Conservation (phyloP, 2,113 vertebrate genomes). For the Columba janthina region DNA sequence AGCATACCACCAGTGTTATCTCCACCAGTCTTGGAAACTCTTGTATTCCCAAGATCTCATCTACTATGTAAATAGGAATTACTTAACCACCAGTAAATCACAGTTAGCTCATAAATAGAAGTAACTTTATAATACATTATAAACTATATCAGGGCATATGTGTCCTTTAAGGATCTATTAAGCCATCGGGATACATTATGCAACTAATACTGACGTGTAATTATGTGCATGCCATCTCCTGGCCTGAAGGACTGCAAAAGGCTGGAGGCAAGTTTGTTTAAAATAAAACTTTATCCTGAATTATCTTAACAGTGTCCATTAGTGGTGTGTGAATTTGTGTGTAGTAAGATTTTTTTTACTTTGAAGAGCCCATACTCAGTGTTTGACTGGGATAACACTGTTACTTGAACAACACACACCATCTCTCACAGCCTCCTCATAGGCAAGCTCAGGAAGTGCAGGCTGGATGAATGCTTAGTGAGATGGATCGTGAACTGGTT, state of each 20-base stretch:
- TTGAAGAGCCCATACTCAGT: too few species aligned
- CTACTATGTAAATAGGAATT: neutral
- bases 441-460: too few species aligned
- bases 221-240: neutral
- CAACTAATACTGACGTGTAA: neutral
- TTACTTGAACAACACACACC: too few species aligned
- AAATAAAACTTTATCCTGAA: neutral
- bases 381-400: too few species aligned
- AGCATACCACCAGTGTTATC: neutral
- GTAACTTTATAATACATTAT: neutral
- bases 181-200: neutral
- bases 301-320: neutral
- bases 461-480: too few species aligned
- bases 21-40: constrained; percentile 3
- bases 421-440: too few species aligned
- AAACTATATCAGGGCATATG: neutral
- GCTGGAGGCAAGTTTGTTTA: neutral
- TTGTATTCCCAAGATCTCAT: neutral
- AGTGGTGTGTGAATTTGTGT: accelerated
- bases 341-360: too few species aligned
- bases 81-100: neutral
- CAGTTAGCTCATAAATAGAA: neutral
- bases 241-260: neutral
- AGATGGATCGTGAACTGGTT: too few species aligned
- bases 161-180: neutral